Base-by-base conservation (phyloP, 2,113 vertebrate species). In the Upupa epops region DNA sequence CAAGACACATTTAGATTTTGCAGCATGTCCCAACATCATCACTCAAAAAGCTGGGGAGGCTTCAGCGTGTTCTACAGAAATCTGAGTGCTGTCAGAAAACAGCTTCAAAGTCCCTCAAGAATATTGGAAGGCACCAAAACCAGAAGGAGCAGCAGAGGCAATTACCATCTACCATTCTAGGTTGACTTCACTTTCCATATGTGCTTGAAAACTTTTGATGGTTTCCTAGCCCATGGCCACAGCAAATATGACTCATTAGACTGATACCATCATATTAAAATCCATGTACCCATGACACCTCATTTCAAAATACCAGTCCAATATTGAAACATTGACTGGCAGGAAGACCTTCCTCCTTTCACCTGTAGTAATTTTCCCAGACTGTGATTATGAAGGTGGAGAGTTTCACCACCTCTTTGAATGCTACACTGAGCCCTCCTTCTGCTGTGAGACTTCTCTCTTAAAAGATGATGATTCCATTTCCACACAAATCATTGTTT, bases 51-150 rank as follows among this genome's bases (percentile, higher is more conserved):
- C 18, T 54, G 83, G 37, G 5, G 26, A 92, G 17, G 31, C 32
- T 89, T 88, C 79, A 74, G 45, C 71, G 56, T 28, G 55, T 77
- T 88, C 82, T 45, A 76, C 54, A 90, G 56, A 91, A 78, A 71
- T 37, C 22, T 90, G 68, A 81, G 42, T 86, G 51, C 61, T 79
- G 74, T 68, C 79, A 93, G 63, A 92, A 86, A 94, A 65, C 69
- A 90, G 68, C 55, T 88, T 59, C n/a, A 75, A 85, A 92, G 79
- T 59, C 64, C 59, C 48, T 63, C 46, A 9, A 88, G 45, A 88
- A 87, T 63, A 81, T 6, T 25, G 63, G 76, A 80, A 26, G 14
- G 22, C 34, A 48, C 22, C 63, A 81, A 84, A 96, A 92, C 9
- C 45, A 58, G 40, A 49, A 69, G 8, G 17, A 91, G 28, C 10